Conservation (phyloP, 1,140 invertebrate species). For the Platyura marginata region DNA sequence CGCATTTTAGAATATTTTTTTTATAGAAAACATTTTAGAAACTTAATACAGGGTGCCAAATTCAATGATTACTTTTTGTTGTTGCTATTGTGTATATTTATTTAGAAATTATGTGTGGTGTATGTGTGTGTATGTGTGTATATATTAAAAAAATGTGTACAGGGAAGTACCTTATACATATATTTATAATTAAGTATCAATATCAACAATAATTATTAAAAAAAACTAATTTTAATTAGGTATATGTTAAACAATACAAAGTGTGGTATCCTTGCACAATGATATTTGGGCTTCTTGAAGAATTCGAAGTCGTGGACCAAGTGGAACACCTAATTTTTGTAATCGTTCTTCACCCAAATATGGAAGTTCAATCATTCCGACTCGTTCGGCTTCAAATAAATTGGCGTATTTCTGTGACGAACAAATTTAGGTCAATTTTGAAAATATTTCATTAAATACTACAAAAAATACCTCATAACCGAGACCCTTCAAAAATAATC, state of each 20-base stretch:
- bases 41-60: too few species aligned
- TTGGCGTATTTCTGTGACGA: constrained; percentile 68
- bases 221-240: too few species aligned
- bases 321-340: constrained; percentile 72
- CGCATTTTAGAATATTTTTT: too few species aligned
- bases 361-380: constrained; percentile 80
- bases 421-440: not conserved
- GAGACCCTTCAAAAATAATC: constrained; percentile 77
- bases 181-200: too few species aligned
- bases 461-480: constrained; percentile 64
- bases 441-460: not conserved
- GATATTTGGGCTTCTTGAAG: constrained; percentile 72
- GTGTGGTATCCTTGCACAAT: constrained; percentile 32
- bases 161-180: too few species aligned
- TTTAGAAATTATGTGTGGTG: too few species aligned
- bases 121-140: not conserved
- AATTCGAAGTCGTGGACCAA: constrained; percentile 74
- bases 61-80: too few species aligned
- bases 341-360: constrained; percentile 80
- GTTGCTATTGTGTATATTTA: too few species aligned
- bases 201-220: too few species aligned
- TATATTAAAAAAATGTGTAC: not conserved
- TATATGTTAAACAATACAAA: constrained; percentile 25
- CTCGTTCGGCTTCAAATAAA: constrained; percentile 71
- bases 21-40: too few species aligned